Conservation (phyloP, 2,113 vertebrate species). For the Podarcis muralis region DNA sequence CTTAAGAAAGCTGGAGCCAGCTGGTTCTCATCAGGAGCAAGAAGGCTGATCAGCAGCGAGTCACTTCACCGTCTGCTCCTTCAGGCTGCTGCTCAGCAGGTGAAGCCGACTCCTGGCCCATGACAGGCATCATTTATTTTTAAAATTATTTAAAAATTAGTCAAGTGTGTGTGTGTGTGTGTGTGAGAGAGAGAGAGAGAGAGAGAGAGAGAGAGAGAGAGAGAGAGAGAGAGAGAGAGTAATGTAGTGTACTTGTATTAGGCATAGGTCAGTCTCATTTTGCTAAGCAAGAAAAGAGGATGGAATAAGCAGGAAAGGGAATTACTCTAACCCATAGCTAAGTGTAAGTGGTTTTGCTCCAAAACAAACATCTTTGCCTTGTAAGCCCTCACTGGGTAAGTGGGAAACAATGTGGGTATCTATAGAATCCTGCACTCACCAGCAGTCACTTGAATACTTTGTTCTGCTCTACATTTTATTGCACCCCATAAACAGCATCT, state of each 20-base stretch:
- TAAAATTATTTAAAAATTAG: not conserved
- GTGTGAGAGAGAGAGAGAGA: no score
- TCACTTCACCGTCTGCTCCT: no score
- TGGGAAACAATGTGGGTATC: not conserved
- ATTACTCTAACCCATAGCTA: not conserved
- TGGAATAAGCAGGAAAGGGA: not conserved
- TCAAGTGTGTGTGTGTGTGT: not conserved
- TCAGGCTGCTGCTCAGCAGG: no score
- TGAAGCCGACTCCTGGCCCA: no score
- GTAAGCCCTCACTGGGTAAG: not conserved
- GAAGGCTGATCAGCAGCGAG: no score
- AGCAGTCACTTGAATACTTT: not conserved
- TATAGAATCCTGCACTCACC: not conserved
- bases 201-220: no score
- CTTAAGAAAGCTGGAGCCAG: no score
- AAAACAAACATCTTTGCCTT: slow-evolving; percentile 6
- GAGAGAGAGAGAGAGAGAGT: no score
- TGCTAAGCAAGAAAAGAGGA: not conserved
- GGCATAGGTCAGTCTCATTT: not conserved
- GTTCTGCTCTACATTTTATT: slow-evolving; percentile 14
- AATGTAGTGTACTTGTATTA: not conserved
- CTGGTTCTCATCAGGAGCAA: no score
- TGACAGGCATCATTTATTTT: not conserved
- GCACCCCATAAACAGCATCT: not conserved
- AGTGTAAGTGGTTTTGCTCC: not conserved